phyloP scores from a whole-genome alignment of 2,797 vertebrate genomes.

The Miichthys miiuy region DNA sequence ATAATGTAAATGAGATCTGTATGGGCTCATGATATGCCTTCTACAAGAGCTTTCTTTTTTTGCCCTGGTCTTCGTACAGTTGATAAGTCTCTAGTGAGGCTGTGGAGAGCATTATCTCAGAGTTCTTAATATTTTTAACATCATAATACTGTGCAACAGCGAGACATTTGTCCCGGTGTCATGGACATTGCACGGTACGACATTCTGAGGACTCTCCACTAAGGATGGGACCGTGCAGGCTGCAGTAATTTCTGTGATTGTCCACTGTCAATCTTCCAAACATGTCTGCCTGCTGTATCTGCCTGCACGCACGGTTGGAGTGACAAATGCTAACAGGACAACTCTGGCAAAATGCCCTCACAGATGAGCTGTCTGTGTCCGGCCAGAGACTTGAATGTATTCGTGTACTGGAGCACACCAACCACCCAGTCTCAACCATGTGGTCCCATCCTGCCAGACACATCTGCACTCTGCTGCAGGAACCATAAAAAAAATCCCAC shows the following conservation, averaged over 20 bases:
- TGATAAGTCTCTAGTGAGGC: slow-evolving; percentile 36
- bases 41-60: slow-evolving; percentile 45
- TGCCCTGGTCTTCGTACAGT: slow-evolving; percentile 39
- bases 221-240: slow-evolving; percentile 42
- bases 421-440: slow-evolving; percentile 43
- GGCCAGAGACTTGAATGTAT: slow-evolving; percentile 79
- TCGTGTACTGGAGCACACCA: slow-evolving; percentile 53
- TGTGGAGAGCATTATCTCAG: slow-evolving; percentile 22
- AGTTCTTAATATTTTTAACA: slow-evolving; percentile 58
- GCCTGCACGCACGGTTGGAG: slow-evolving; percentile 28
- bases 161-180: slow-evolving; percentile 50
- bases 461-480: slow-evolving; percentile 53
- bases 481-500: slow-evolving; percentile 39
- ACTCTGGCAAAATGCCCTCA: slow-evolving; percentile 30
- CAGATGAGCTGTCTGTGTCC: slow-evolving; percentile 44
- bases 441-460: slow-evolving; percentile 56
- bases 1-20: slow-evolving; percentile 49
- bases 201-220: slow-evolving; percentile 40
- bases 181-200: slow-evolving; percentile 38
- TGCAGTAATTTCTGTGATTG: slow-evolving; percentile 34
- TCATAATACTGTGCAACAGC: slow-evolving; percentile 49
- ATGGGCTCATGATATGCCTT: slow-evolving; percentile 69
- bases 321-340: slow-evolving; percentile 27
- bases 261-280: slow-evolving; percentile 42
- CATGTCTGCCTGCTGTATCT: slow-evolving; percentile 50